Base-by-base conservation (phyloP, 1,140 invertebrate genomes). In the Andrena cerasifolii region DNA sequence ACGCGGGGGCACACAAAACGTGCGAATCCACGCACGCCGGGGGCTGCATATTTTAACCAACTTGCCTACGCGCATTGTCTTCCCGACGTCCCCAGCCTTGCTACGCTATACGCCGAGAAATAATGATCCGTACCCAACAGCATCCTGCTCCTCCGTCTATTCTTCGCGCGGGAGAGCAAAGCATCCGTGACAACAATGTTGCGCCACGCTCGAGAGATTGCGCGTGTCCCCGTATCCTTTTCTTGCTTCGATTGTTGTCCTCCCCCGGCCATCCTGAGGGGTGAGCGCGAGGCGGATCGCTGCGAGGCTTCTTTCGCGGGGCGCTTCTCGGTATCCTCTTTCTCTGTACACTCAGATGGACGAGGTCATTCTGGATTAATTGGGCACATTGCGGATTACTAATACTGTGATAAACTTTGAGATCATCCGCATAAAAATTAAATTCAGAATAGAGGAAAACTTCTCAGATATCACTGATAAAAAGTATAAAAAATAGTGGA, bases 41-140 rank as follows among this genome's bases (percentile, higher is more conserved):
- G 81, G 84, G 85, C 86, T 86, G 87, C 88, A 88, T 89, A 88
- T 89, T 89, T 89, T 88, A 89, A 89, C 87, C 86, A 87, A 89
- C 85, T 89, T 89, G 86, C 82, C 75, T 68, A 78, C 59, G 75
- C 28, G 67, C 70, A 89, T 89, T 89, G 88, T 89, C 77, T 84
- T 76, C 76, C 47, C 78, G 54, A 45, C 72, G 47, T 84, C 59
- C 58, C 36, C 56, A 12, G 62, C 51, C 72, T 61, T 81, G 59
- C 53, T 59, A 59, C 56, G 78, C 47, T 68, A 53, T 40, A 79
- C 76, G 71, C 53, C 53, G 72, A 51, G 56, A 84, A 86, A 88
- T 87, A 87, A 87, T 85, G 83, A 87, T 83, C 36, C 81, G 61
- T 63, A 54, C 36, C 78, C 70, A 62, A 68, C 73, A 71, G 56